phyloP scores from a whole-genome alignment of 1,140 invertebrate species.

The Coboldia fuscipes region DNA sequence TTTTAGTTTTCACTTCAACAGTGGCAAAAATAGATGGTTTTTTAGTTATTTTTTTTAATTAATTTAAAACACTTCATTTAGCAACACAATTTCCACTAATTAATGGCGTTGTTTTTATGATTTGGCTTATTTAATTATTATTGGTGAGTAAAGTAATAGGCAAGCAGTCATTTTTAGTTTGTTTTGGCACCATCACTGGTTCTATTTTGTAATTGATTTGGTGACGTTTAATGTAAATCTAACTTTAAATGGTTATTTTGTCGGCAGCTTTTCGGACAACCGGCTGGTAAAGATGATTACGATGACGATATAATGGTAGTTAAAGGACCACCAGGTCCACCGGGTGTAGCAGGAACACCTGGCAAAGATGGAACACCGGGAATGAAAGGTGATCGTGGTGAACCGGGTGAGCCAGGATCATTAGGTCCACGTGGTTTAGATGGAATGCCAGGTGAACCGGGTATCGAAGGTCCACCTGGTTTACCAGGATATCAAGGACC shows the following conservation, averaged over 20 bases:
- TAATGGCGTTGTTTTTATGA: too few relatives aligned
- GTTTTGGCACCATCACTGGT: too few relatives aligned
- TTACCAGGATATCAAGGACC: slow-evolving; percentile 59
- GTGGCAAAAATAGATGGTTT: too few relatives aligned
- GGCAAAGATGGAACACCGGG: slow-evolving; percentile 31
- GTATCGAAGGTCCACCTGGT: slow-evolving; percentile 27
- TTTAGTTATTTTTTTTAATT: too few relatives aligned
- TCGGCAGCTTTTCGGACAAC: slow-evolving; percentile 17
- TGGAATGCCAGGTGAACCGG: slow-evolving; percentile 17
- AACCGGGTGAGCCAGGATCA: slow-evolving; percentile 74
- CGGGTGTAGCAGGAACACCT: slow-evolving; percentile 31
- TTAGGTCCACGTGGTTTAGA: slow-evolving; percentile 33
- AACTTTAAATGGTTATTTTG: not conserved
- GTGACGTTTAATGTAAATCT: too few relatives aligned
- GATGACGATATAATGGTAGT: slow-evolving; percentile 18
- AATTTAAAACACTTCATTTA: too few relatives aligned
- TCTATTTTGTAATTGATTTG: too few relatives aligned
- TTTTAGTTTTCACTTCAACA: too few relatives aligned
- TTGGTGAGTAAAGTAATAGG: too few relatives aligned
- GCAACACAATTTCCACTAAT: too few relatives aligned
- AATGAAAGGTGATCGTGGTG: slow-evolving; percentile 38
- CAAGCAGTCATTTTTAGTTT: too few relatives aligned
- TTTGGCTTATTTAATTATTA: too few relatives aligned
- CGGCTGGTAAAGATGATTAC: slow-evolving; percentile 19
- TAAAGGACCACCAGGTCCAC: slow-evolving; percentile 28